phyloP scores from a whole-genome alignment of 2,113 vertebrate species.

The Natator depressus region DNA sequence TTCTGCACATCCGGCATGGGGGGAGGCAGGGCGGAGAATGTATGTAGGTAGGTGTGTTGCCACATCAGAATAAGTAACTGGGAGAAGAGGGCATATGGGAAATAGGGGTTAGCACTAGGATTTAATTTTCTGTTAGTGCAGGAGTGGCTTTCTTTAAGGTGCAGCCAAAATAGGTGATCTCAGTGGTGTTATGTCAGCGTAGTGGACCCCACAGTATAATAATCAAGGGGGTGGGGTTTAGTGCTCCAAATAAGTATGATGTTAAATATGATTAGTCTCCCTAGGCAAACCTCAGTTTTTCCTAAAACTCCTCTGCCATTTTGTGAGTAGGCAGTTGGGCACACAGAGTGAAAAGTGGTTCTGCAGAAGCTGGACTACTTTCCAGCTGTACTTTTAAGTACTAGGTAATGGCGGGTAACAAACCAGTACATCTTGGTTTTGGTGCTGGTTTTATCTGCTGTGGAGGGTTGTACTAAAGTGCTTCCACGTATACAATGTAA shows the following conservation, averaged over 20 bases:
- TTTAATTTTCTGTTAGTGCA: not conserved
- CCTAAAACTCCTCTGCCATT: not conserved
- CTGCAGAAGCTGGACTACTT: not conserved
- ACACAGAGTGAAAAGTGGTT: not conserved
- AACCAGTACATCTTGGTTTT: not conserved
- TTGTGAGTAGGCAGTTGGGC: not conserved
- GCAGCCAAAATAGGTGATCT: not conserved
- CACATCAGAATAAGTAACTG: not conserved
- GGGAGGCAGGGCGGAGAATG: not conserved
- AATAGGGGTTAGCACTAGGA: not conserved
- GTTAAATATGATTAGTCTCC: not conserved
- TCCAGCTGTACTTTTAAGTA: not conserved
- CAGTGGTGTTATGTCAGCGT: too few relatives aligned
- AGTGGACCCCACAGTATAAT: not conserved
- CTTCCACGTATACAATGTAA: not conserved
- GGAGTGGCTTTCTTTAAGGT: not conserved
- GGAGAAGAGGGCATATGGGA: not conserved
- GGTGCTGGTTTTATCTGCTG: not conserved
- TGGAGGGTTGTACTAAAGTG: not conserved
- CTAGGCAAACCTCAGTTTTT: not conserved
- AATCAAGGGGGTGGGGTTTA: not conserved
- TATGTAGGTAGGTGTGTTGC: not conserved
- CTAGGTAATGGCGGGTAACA: not conserved
- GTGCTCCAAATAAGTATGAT: not conserved
- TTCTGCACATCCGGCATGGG: not conserved